Evolutionary conservation across 2,113 vertebrate species (phyloP).

Genomic region (Larimichthys crocea): DNA sequence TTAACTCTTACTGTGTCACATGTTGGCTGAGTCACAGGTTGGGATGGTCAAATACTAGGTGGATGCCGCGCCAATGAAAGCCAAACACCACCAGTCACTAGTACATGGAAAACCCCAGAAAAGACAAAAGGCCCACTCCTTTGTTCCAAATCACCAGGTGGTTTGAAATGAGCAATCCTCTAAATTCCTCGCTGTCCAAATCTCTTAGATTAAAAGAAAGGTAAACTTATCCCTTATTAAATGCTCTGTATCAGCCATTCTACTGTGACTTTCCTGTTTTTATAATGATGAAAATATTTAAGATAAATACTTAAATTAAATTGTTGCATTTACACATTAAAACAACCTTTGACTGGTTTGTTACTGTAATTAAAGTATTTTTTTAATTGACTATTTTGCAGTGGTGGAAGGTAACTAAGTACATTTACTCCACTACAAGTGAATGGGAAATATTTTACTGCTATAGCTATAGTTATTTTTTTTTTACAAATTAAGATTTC

Average conservation of each 20-base stretch:
- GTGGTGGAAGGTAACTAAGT: neutral
- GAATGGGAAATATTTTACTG: neutral
- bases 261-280: neutral
- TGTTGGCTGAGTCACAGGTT: conserved; percentile 45
- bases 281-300: neutral
- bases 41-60: conserved; percentile 31
- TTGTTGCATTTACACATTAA: neutral
- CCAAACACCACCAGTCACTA: conserved; percentile 33
- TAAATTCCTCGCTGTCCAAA: conserved; percentile 3
- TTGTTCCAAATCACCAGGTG: conserved; percentile 45
- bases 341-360: neutral
- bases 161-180: conserved; percentile 31
- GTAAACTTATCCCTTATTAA: neutral
- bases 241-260: neutral
- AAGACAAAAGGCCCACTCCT: conserved; percentile 26
- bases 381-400: neutral
- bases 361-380: neutral
- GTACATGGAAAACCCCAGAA: conserved; percentile 52
- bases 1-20: conserved; percentile 33
- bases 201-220: neutral
- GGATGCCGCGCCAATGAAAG: conserved; percentile 33
- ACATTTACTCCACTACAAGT: neutral
- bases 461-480: neutral
- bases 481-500: neutral
- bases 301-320: no score